Conservation (phyloP, 2,113 vertebrate species). For the Pteronura brasiliensis region DNA sequence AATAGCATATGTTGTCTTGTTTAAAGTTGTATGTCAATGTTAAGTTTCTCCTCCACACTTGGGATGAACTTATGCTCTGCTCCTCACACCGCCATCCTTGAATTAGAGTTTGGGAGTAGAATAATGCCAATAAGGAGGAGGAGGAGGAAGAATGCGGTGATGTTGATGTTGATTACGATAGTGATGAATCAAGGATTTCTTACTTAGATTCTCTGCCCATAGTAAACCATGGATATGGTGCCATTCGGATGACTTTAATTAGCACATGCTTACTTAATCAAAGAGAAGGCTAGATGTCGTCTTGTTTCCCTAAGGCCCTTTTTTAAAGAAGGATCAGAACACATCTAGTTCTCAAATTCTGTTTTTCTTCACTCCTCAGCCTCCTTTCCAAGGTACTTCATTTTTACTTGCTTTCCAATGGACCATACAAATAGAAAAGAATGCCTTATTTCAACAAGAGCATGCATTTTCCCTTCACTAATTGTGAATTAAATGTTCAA, state of each 20-base stretch:
- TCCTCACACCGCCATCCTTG: background rate
- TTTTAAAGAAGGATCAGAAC: background rate
- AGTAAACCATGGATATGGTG: background rate
- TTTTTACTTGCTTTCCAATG: background rate
- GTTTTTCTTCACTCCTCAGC: background rate
- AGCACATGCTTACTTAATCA: background rate
- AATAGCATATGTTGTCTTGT: slow-evolving; percentile 43
- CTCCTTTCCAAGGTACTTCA: background rate
- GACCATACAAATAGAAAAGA: background rate
- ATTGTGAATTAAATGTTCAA: background rate
- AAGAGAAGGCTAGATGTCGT: background rate
- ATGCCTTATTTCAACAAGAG: background rate
- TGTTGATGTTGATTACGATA: background rate
- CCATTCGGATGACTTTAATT: background rate
- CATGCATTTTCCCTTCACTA: background rate
- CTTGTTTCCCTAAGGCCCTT: background rate
- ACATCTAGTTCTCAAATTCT: background rate
- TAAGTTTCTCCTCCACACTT: background rate
- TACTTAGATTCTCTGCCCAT: background rate
- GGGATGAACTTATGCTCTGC: background rate
- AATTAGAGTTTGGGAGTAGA: background rate
- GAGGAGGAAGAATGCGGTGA: background rate
- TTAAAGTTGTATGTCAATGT: slow-evolving; percentile 38
- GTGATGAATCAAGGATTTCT: background rate
- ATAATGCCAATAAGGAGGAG: background rate